Conservation (phyloP, 2,113 vertebrate species). For the Tragulus kanchil region DNA sequence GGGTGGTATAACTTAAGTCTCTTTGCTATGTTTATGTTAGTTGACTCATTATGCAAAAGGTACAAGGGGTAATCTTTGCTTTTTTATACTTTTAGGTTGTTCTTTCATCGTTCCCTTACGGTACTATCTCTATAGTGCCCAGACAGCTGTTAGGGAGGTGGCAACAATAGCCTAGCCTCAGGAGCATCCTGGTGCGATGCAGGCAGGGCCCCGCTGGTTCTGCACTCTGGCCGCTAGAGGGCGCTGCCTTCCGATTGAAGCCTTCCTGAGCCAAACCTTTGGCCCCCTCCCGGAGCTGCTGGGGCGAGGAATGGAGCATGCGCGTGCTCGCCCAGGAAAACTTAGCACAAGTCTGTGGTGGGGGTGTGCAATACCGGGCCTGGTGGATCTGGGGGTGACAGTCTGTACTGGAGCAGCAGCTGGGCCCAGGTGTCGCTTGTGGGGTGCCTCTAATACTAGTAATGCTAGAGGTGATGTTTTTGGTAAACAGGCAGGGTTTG, state of each 20-base stretch:
- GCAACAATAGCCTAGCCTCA: too few species aligned
- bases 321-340: not conserved
- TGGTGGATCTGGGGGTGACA: not conserved
- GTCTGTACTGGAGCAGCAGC: not conserved
- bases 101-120: not conserved
- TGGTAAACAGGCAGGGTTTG: too few species aligned
- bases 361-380: too few species aligned
- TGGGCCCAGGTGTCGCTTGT: too few species aligned
- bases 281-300: rapidly evolving
- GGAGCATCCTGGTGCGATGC: too few species aligned
- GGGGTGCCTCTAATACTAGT: too few species aligned
- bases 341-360: not conserved
- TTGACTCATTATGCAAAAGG: not conserved
- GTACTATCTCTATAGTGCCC: not conserved
- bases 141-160: too few species aligned
- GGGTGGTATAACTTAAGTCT: not conserved
- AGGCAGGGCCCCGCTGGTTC: not conserved
- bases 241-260: not conserved
- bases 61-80: not conserved
- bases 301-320: rapidly evolving
- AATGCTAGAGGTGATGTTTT: too few species aligned
- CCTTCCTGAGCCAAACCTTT: rapidly evolving
- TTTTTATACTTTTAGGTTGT: not conserved
- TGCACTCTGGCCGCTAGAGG: slow-evolving; percentile 56
- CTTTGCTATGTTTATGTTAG: not conserved